Conservation (phyloP, 2,113 vertebrate genomes). For the Falcunculus frontatus region DNA sequence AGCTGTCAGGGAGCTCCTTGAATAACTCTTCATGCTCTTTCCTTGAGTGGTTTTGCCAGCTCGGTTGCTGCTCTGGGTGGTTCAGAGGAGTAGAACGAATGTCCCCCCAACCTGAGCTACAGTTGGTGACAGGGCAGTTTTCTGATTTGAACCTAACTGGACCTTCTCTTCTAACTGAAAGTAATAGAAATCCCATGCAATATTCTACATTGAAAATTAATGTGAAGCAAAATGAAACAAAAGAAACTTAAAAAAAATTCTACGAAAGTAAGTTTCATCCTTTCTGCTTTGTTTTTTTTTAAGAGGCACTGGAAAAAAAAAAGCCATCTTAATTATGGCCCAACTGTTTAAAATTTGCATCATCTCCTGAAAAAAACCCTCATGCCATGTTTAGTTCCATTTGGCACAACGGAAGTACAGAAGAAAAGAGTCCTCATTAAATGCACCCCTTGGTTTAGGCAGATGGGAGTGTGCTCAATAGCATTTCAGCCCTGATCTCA, state of each 20-base stretch:
- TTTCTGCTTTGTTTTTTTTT: background rate
- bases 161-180: background rate
- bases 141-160: background rate
- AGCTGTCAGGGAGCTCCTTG: background rate
- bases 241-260: background rate
- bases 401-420: background rate
- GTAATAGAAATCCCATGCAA: background rate
- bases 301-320: background rate
- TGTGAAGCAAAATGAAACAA: background rate
- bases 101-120: background rate
- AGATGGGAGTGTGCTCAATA: slow-evolving; percentile 29
- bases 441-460: background rate
- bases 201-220: background rate
- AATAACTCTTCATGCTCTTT: background rate
- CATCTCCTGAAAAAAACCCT: background rate
- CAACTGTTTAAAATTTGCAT: background rate
- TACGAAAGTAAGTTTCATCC: background rate
- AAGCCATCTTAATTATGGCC: background rate
- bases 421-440: background rate
- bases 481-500: background rate
- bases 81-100: background rate
- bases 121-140: fast-evolving
- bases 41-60: background rate
- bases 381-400: background rate
- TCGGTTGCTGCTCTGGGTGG: background rate